phyloP scores from a whole-genome alignment of 2,888 invertebrate genomes.

The Synergus laeviventris region DNA sequence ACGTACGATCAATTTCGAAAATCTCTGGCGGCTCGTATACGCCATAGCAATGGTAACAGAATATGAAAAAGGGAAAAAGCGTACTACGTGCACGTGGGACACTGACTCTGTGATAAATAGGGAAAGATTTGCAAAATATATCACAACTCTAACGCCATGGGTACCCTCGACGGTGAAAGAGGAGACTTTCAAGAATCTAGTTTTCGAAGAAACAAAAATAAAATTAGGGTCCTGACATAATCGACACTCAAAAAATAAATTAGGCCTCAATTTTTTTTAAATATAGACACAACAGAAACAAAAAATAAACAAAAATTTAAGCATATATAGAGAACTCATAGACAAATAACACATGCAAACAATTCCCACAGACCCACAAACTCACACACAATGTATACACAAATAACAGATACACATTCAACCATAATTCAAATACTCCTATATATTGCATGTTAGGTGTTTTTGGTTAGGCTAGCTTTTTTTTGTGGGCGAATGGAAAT shows the following conservation, averaged over 20 bases:
- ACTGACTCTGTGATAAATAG: slow-evolving; percentile 67
- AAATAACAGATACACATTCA: no score
- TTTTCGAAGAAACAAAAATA: neutral
- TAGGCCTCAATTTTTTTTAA: no score
- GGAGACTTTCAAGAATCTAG: neutral
- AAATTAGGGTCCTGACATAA: neutral
- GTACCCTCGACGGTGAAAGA: slow-evolving; percentile 10
- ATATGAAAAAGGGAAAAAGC: slow-evolving; percentile 61
- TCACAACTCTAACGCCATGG: slow-evolving; percentile 59
- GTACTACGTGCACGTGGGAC: slow-evolving; percentile 52
- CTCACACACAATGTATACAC: no score
- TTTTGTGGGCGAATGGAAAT: no score
- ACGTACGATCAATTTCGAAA: slow-evolving; percentile 63
- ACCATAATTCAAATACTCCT: no score
- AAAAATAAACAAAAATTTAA: no score
- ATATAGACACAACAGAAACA: no score
- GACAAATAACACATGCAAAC: no score
- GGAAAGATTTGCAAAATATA: slow-evolving; percentile 72
- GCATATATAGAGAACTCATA: no score
- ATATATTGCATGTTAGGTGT: no score
- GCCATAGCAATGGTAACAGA: slow-evolving; percentile 60
- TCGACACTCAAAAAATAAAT: neutral
- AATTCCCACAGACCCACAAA: no score
- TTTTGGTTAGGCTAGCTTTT: no score
- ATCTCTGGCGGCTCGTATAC: slow-evolving; percentile 61